phyloP scores from a whole-genome alignment of 2,113 vertebrate genomes.

The Diphyllodes magnificus region DNA sequence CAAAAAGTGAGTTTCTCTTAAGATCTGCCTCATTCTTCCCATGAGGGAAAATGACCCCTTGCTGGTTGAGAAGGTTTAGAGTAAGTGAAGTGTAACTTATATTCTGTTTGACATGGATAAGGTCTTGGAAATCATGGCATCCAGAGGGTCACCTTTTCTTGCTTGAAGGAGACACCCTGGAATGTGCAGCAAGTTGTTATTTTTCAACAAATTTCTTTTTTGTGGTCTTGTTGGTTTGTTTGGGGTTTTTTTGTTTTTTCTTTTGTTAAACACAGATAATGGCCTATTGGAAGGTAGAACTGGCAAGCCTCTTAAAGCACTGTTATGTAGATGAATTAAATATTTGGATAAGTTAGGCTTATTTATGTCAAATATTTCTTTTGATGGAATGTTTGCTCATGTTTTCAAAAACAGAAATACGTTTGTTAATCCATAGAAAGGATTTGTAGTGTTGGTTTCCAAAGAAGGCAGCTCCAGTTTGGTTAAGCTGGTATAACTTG shows the following conservation, averaged over 20 bases:
- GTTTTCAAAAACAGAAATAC: not conserved
- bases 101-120: not conserved
- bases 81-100: not conserved
- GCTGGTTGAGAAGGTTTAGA: not conserved
- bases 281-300: not conserved
- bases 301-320: not conserved
- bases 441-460: not conserved
- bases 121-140: not conserved
- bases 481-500: not conserved
- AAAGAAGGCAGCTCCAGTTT: not conserved
- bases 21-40: not conserved
- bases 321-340: not conserved
- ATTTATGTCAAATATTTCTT: not conserved
- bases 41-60: not conserved
- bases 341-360: not conserved
- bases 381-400: not conserved
- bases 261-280: not conserved
- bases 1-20: not conserved
- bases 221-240: not conserved
- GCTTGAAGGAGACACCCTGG: not conserved
- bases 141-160: not conserved
- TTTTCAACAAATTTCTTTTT: not conserved
- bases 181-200: not conserved
- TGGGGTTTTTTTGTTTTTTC: not conserved
- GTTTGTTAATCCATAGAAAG: not conserved